Percentiles rank a stretch among this genome's conserved stretches.
Evolutionary conservation across 35 echinoderm and acorn worm genomes (phyloP).

Genomic region (Lytechinus variegatus): DNA sequence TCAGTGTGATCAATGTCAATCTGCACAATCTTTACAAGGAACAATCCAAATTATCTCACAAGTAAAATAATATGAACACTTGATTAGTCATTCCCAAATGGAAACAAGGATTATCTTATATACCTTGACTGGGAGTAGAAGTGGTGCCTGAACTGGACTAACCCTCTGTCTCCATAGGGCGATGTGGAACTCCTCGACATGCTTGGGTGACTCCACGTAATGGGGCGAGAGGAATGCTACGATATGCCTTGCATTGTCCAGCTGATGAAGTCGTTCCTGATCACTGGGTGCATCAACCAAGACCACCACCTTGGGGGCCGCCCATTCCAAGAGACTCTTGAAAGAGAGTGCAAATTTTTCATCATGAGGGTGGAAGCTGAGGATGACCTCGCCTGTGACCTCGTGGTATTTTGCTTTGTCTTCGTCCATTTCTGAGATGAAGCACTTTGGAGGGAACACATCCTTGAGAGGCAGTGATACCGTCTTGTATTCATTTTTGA

Average conservation of each 20-base stretch:
- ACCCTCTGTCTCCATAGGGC: conserved; percentile 66
- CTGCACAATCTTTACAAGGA: too few species aligned
- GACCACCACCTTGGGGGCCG: conserved; percentile 58
- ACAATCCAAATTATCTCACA: too few species aligned
- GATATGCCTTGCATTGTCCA: conserved; percentile 75
- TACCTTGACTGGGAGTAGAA: conserved; percentile 57
- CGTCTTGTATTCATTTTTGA: conserved; percentile 23
- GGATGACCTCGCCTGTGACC: conserved; percentile 52
- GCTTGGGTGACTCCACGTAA: conserved; percentile 61
- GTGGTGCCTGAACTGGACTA: not conserved
- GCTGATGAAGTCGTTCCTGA: conserved; percentile 61
- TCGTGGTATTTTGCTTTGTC: not conserved
- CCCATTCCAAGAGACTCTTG: conserved; percentile 43
- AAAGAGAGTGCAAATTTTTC: conserved; percentile 68
- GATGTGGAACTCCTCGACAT: conserved; percentile 72
- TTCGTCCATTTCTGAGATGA: conserved; percentile 12
- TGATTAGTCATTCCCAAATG: not conserved
- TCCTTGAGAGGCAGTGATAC: not conserved
- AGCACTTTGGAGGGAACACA: conserved; percentile 21
- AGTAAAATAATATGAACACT: too few species aligned
- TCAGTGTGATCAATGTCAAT: too few species aligned
- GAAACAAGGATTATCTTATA: not conserved
- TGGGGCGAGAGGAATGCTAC: conserved; percentile 73
- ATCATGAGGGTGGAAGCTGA: conserved; percentile 67
- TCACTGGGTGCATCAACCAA: conserved; percentile 45